phyloP scores from a whole-genome alignment of 2,113 vertebrate species.

The Pterocles gutturalis region DNA sequence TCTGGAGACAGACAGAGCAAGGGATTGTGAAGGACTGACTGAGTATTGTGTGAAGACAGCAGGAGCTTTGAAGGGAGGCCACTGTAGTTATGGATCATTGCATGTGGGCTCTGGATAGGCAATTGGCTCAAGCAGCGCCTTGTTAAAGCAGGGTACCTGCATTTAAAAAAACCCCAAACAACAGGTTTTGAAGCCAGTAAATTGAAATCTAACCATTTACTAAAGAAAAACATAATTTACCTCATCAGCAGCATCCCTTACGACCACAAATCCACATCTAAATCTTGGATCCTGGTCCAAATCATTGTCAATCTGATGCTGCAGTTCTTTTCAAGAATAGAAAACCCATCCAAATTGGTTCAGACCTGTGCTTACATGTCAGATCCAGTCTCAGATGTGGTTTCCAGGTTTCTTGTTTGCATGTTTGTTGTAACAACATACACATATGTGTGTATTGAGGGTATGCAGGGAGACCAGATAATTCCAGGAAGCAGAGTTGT shows the following conservation, averaged over 20 bases:
- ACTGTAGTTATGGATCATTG: neutral
- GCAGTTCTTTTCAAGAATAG: neutral
- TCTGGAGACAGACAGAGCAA: neutral
- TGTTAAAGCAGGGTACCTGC: neutral
- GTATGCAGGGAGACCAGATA: neutral
- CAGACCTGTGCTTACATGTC: neutral
- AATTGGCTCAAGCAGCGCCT: neutral
- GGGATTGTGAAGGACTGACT: neutral
- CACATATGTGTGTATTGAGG: neutral
- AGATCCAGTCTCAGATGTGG: neutral
- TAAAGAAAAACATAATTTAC: neutral
- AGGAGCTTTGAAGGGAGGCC: neutral
- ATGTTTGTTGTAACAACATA: accelerated
- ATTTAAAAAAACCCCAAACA: neutral
- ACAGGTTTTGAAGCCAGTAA: neutral
- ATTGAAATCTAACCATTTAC: neutral
- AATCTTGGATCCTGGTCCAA: neutral
- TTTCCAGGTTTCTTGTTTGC: neutral
- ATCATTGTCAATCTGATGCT: neutral
- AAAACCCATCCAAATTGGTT: neutral
- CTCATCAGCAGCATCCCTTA: neutral
- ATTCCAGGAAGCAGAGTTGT: neutral
- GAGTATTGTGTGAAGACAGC: neutral
- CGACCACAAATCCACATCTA: neutral
- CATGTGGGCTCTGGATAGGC: neutral